Conservation (phyloP, 2,797 vertebrate species). For the Coccyzus lansbergi region DNA sequence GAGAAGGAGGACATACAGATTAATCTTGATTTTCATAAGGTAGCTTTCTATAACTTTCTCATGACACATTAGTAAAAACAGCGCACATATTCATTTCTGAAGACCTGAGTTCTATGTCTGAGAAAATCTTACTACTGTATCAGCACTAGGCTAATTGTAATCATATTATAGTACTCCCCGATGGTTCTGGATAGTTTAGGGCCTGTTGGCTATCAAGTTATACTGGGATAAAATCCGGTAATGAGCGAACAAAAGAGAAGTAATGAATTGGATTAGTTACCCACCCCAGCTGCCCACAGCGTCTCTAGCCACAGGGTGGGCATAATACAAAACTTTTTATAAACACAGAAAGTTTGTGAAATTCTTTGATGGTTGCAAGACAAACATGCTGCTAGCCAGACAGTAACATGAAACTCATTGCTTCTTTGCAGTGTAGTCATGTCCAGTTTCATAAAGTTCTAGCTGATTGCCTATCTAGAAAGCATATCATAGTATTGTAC, state of each 20-base stretch:
- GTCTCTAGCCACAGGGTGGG: background rate
- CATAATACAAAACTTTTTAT: background rate
- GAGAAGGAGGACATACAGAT: background rate
- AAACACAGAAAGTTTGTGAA: background rate
- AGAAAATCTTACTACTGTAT: background rate
- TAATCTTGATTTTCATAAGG: background rate
- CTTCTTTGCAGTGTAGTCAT: background rate
- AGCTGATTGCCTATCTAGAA: background rate
- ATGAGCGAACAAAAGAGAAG: background rate
- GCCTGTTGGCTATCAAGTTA: background rate
- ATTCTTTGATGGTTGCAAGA: background rate
- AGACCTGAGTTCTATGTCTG: fast-evolving
- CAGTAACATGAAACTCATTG: background rate
- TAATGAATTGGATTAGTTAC: background rate
- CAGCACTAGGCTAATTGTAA: background rate
- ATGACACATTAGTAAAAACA: background rate
- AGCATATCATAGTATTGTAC: background rate
- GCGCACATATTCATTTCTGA: background rate
- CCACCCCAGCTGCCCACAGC: background rate
- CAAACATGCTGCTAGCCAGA: background rate
- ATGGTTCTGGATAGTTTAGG: background rate
- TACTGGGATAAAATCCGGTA: background rate
- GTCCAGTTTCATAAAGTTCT: background rate
- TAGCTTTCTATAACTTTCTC: background rate
- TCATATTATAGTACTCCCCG: fast-evolving